phyloP scores from a whole-genome alignment of 2,888 invertebrate species.

The Tetragonisca angustula region DNA sequence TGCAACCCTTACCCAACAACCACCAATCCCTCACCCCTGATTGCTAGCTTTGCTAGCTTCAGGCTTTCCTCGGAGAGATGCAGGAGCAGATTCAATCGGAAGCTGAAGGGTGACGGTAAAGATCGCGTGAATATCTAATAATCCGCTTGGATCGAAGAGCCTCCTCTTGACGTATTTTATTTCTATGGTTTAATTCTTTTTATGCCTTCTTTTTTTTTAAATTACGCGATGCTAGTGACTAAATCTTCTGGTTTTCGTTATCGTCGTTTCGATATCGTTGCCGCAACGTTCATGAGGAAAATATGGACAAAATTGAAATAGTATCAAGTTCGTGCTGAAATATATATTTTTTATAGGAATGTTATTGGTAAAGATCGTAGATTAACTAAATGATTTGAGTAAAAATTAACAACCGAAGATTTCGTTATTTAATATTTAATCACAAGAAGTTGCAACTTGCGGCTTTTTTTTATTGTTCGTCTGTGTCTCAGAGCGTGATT shows the following conservation, averaged over 20 bases:
- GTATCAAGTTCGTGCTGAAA: not conserved
- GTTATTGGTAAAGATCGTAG: not conserved
- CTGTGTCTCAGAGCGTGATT: not conserved
- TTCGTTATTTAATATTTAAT: not conserved
- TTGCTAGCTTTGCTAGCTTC: slow-evolving; percentile 61
- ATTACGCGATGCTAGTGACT: not conserved
- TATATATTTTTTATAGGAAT: not conserved
- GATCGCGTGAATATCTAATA: slow-evolving; percentile 25
- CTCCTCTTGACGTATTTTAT: not conserved
- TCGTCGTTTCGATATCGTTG: not conserved
- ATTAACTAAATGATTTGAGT: not conserved
- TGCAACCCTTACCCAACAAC: slow-evolving; percentile 64
- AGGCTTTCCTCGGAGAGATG: slow-evolving; percentile 74
- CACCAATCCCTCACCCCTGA: slow-evolving; percentile 57
- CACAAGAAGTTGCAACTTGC: not conserved
- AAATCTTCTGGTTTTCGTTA: not conserved
- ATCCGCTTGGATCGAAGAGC: slow-evolving; percentile 16
- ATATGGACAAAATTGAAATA: not conserved
- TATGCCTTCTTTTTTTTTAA: not conserved
- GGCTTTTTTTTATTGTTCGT: not conserved
- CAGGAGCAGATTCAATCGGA: slow-evolving; percentile 75
- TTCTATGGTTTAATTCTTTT: too few species aligned
- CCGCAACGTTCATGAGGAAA: not conserved
- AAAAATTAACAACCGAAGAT: not conserved
- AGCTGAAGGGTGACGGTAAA: slow-evolving; percentile 73